Percentiles rank a stretch among this genome's conserved stretches.
phyloP scores from a whole-genome alignment of 2,113 vertebrate species.

The Sigmodon hispidus region DNA sequence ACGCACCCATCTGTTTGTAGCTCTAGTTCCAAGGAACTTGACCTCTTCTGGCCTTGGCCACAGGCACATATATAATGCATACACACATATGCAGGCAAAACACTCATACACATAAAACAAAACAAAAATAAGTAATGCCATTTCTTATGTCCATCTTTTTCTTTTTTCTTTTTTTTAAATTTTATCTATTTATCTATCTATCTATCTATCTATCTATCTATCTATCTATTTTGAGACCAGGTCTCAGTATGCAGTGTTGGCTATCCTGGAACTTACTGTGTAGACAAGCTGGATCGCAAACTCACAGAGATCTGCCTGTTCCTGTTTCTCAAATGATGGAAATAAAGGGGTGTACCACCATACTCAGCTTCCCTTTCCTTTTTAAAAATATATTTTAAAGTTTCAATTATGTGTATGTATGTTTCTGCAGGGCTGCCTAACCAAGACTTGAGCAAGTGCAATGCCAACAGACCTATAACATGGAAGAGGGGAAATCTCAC shows the following conservation, averaged over 20 bases:
- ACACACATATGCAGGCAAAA: not conserved
- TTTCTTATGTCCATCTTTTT: not conserved
- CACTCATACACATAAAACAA: not conserved
- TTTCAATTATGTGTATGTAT: not conserved
- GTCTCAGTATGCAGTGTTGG: not conserved
- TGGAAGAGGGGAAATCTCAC: not conserved
- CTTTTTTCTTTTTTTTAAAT: too few species aligned
- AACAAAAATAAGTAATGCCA: not conserved
- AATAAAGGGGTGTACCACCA: not conserved
- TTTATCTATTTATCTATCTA: too few species aligned
- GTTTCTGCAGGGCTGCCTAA: not conserved
- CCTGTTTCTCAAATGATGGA: not conserved
- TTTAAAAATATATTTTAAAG: not conserved
- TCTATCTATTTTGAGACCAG: too few species aligned
- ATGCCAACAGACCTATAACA: not conserved
- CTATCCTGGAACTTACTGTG: not conserved
- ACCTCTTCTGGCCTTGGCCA: not conserved
- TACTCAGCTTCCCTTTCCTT: not conserved
- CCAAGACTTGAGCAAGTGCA: not conserved
- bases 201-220: too few species aligned
- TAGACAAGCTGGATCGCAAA: not conserved
- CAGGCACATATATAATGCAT: not conserved
- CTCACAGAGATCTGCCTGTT: not conserved
- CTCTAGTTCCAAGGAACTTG: not conserved
- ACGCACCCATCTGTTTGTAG: not conserved